phyloP scores from a whole-genome alignment of 2,797 vertebrate genomes.

The Alcedo atthis region DNA sequence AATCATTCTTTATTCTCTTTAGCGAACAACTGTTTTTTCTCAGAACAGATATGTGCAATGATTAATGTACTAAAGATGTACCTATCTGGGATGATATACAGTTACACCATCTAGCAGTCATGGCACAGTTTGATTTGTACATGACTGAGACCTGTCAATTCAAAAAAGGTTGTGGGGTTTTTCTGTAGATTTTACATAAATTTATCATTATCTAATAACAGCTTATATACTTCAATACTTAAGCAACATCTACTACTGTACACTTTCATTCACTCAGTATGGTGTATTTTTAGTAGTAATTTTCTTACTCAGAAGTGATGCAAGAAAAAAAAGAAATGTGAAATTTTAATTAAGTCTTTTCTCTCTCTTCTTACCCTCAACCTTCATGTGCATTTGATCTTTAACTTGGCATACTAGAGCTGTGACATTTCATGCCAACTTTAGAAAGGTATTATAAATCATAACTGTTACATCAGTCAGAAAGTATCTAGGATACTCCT shows the following conservation, averaged over 20 bases:
- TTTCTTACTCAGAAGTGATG: not conserved
- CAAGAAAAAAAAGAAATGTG: not conserved
- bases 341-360: not conserved
- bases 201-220: not conserved
- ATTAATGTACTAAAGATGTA: conserved; percentile 58
- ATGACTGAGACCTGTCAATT: not conserved
- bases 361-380: not conserved
- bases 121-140: not conserved
- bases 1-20: conserved; percentile 74
- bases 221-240: not conserved
- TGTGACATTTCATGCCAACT: conserved; percentile 5
- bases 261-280: not conserved
- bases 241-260: not conserved
- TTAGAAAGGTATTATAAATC: conserved; percentile 21
- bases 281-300: not conserved
- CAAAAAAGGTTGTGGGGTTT: not conserved
- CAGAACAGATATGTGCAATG: conserved; percentile 34
- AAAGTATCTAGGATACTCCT: conserved; percentile 11
- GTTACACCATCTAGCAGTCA: not conserved
- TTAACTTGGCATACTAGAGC: not conserved
- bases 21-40: conserved; percentile 42
- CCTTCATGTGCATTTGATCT: not conserved
- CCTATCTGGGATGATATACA: not conserved
- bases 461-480: not conserved
- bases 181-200: not conserved